A percentile compares a stretch with the other conserved stretches of the same genome.
Conservation (phyloP, 2,888 invertebrate species). For the Parnassius glacialis region DNA sequence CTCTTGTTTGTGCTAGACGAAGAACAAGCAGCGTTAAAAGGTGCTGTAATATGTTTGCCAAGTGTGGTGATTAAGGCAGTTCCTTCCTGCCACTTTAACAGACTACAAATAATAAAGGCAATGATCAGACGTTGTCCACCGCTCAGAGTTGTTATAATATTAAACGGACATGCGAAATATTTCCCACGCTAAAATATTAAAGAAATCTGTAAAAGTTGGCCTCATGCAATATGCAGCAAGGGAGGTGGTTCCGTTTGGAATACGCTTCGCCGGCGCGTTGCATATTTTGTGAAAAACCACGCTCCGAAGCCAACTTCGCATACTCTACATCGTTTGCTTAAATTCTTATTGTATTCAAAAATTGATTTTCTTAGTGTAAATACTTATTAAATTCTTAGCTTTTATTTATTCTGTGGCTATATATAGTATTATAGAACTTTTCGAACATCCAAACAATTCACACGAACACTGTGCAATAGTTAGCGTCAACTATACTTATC, state of each 20-base stretch:
- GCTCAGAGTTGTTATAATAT: slow-evolving; percentile 18
- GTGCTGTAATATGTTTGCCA: too few species aligned
- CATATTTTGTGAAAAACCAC: slow-evolving; percentile 60
- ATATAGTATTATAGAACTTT: too few species aligned
- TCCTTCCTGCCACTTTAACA: too few species aligned
- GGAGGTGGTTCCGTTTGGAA: slow-evolving; percentile 44
- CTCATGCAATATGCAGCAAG: slow-evolving; percentile 73
- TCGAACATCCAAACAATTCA: too few species aligned
- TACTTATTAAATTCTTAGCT: too few species aligned
- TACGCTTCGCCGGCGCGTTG: slow-evolving; percentile 51
- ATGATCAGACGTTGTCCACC: background rate
- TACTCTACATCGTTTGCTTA: slow-evolving; percentile 39
- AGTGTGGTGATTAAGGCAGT: too few species aligned
- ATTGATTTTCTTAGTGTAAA: slow-evolving; percentile 24
- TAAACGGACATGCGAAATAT: slow-evolving; percentile 39
- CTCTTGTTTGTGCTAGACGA: too few species aligned
- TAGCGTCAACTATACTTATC: too few species aligned
- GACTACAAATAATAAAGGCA: background rate
- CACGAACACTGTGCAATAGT: too few species aligned
- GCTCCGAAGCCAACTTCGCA: slow-evolving; percentile 50
- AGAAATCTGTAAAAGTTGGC: slow-evolving; percentile 68
- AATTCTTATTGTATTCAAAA: slow-evolving; percentile 36
- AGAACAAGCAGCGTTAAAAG: too few species aligned
- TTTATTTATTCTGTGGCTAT: too few species aligned
- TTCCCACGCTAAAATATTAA: slow-evolving; percentile 69